Percentiles rank a stretch among this genome's conserved stretches.
Evolutionary conservation across 1,140 invertebrate species (phyloP).

Genomic region (Chymomyza costata): DNA sequence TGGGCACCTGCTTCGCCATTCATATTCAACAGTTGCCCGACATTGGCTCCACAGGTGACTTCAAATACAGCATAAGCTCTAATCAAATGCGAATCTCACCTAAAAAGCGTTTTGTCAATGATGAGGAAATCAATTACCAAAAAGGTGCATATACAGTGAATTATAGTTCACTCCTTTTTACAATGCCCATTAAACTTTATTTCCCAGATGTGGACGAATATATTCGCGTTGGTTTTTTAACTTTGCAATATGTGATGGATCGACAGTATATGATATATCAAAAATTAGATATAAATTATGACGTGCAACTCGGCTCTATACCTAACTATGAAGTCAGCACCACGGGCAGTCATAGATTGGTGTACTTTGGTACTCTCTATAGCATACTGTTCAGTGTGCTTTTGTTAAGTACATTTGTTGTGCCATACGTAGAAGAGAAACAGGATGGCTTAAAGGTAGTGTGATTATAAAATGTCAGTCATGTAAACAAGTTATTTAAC

Average conservation of each 20-base stretch:
- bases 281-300: conserved; percentile 21
- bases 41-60: neutral
- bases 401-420: conserved; percentile 59
- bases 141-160: conserved; percentile 31
- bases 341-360: conserved; percentile 45
- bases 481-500: neutral
- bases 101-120: conserved; percentile 60
- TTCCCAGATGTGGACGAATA: conserved; percentile 61
- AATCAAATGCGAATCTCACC: conserved; percentile 50
- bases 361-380: conserved; percentile 48
- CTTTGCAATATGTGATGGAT: conserved; percentile 53
- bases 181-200: conserved; percentile 10
- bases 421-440: conserved; percentile 72
- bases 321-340: conserved; percentile 42
- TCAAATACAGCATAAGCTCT: conserved; percentile 50
- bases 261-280: conserved; percentile 49
- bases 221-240: conserved; percentile 52
- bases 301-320: conserved; percentile 48
- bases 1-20: conserved; percentile 43
- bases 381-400: conserved; percentile 50
- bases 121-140: conserved; percentile 51
- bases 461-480: conserved; percentile 24
- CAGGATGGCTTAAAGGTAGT: conserved; percentile 59
- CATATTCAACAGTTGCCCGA: conserved; percentile 42
- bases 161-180: neutral